Conservation (phyloP, 2,113 vertebrate species). For the Calyptommatus sinebrachiatus region DNA sequence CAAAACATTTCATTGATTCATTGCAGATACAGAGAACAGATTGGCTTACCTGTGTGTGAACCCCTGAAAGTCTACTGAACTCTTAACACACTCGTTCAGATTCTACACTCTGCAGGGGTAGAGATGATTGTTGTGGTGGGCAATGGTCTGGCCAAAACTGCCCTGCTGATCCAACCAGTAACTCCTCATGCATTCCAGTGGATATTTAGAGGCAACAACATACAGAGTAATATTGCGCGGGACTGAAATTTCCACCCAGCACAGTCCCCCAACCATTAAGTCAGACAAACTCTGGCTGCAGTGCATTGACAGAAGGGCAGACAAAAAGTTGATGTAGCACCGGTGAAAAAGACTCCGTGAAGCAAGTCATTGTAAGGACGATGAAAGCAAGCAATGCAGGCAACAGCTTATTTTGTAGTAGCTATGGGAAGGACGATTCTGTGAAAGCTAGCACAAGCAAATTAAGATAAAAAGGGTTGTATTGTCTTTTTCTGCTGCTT, state of each 20-base stretch:
- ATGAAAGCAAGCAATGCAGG: slow-evolving; percentile 42
- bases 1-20: slow-evolving; percentile 13
- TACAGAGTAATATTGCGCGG: slow-evolving; percentile 22
- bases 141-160: slow-evolving; percentile 33
- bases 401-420: slow-evolving; percentile 56
- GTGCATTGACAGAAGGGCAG: slow-evolving; percentile 15
- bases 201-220: slow-evolving; percentile 23
- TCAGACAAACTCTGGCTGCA: slow-evolving; percentile 55
- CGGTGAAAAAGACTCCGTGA: slow-evolving; percentile 33
- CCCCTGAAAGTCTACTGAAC: slow-evolving; percentile 42
- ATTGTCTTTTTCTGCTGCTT: slow-evolving; percentile 43
- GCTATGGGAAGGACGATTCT: background rate
- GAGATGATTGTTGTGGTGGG: slow-evolving; percentile 37
- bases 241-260: slow-evolving; percentile 30
- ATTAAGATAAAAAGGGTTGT: background rate
- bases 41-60: slow-evolving; percentile 56
- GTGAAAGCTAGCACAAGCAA: background rate
- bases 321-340: slow-evolving; percentile 55
- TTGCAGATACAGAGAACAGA: slow-evolving; percentile 40
- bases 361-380: slow-evolving; percentile 35
- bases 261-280: slow-evolving; percentile 46
- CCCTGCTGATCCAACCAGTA: slow-evolving; percentile 29
- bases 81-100: slow-evolving; percentile 31
- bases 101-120: slow-evolving; percentile 46
- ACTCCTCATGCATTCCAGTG: slow-evolving; percentile 3